Evolutionary conservation across 1,140 invertebrate species (phyloP), one percentile per base, ranked within the genome.

Genomic region (Pogonomyrmex californicus): DNA sequence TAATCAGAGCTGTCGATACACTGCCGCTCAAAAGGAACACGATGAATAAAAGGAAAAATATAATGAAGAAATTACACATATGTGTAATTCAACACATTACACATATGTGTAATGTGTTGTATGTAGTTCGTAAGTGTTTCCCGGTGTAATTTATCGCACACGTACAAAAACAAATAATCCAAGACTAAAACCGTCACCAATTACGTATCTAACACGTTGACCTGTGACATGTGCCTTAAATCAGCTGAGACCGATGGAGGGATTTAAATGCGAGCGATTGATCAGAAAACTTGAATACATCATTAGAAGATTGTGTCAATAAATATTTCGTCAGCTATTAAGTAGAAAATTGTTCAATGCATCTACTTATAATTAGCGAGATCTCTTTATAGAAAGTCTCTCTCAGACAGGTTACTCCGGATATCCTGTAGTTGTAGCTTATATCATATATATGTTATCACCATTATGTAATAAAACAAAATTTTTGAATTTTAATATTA

Each of bases 71-170:
- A 33, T 47, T 17, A 73, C 78, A 30, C n/a, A 68, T 6, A n/a
- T 23, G 23, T 23, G 23, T 23, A 23, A 23, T 23, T 23, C 23
- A 23, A 23, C 23, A 23, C 23, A 23, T 23, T 23, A 23, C 23
- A 23, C 23, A 23, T 23, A 23, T 23, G 23, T 23, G 23, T 23
- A 23, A 23, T 23, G 23, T 23, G 23, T 23, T 23, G 23, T 23
- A 23, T 23, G 23, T 23, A 23, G 23, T 23, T 23, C 30, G 66
- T 71, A 85, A 85, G 14, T 71, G 87, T 14, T 14, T 71, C 17
- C 60, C 78, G 14, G 17, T 88, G 66, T 88, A 75, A 85, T 90
- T 91, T 86, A 86, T 71, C 77, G 73, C 49, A 85, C 23, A 63
- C 7, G 58, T 49, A 49, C 0, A 17, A 88, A 88, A 89, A 90